Conservation (phyloP, 37 sponge, comb jelly and placozoan species). For the Cliona cf. orientalis region DNA sequence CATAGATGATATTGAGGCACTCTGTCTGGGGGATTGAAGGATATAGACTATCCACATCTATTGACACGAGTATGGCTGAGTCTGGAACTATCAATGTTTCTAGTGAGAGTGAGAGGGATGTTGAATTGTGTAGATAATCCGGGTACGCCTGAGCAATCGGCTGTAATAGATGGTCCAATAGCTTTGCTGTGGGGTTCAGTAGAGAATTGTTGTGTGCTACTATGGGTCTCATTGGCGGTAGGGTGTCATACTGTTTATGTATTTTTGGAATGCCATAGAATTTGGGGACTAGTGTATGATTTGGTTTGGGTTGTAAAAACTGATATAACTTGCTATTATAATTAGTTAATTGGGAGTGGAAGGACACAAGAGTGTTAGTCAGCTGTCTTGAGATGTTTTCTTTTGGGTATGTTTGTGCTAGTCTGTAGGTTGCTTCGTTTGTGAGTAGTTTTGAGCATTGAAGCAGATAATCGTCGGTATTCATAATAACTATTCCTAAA, state of each 20-base stretch:
- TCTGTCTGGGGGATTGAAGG: slow-evolving; percentile 44
- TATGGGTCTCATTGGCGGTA: slow-evolving; percentile 36
- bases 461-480: no score
- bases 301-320: slow-evolving; percentile 2
- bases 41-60: slow-evolving; percentile 42
- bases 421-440: slow-evolving; percentile 7
- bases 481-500: no score
- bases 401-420: slow-evolving; percentile 53
- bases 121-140: slow-evolving; percentile 35
- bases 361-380: background rate
- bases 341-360: background rate
- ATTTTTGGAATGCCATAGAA: slow-evolving; percentile 33
- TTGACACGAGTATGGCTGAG: slow-evolving; percentile 17
- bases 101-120: background rate
- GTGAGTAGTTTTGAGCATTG: no score
- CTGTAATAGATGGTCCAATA: slow-evolving; percentile 39
- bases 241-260: slow-evolving; percentile 6
- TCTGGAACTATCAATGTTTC: slow-evolving; percentile 19
- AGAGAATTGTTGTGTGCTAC: slow-evolving; percentile 24
- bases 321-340: background rate
- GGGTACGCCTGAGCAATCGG: slow-evolving; percentile 35
- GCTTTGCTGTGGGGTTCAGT: slow-evolving; percentile 9
- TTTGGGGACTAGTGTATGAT: slow-evolving; percentile 18
- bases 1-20: slow-evolving; percentile 18
- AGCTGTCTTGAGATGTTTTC: slow-evolving; percentile 44